Conservation (phyloP, 2,797 vertebrate species). For the Lithobates pipiens region DNA sequence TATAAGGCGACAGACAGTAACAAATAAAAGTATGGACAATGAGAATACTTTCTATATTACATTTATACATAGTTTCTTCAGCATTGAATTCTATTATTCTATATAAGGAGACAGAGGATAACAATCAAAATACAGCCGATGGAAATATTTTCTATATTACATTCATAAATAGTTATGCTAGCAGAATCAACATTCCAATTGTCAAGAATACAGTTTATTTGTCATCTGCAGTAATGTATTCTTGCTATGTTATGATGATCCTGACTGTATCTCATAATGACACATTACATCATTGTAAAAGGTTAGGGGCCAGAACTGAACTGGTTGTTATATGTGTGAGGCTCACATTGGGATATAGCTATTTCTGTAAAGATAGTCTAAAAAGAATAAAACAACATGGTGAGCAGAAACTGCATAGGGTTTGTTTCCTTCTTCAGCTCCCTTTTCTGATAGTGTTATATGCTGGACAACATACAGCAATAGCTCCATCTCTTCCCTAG, state of each 20-base stretch:
- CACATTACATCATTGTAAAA: background rate
- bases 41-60: background rate
- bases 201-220: background rate
- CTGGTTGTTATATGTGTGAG: background rate
- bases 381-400: slow-evolving; percentile 13
- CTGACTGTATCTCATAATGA: background rate
- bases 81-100: background rate
- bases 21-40: background rate
- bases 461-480: slow-evolving; percentile 53
- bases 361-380: slow-evolving; percentile 59
- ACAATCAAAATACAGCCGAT: background rate
- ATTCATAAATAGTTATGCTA: background rate
- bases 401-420: background rate
- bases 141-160: background rate
- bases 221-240: background rate
- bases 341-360: background rate
- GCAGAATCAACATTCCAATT: background rate
- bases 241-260: background rate
- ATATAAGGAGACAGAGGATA: background rate
- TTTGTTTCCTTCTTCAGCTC: slow-evolving; percentile 40
- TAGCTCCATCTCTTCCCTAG: slow-evolving; percentile 12
- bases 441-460: slow-evolving; percentile 35
- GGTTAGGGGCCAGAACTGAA: background rate
- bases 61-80: background rate
- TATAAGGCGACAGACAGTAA: too few relatives aligned